These are phyloP conservation scores for Neocrepidodera transversa DNA, from an alignment of 2,888 invertebrate species.

Conservation along the genomic window DNA sequence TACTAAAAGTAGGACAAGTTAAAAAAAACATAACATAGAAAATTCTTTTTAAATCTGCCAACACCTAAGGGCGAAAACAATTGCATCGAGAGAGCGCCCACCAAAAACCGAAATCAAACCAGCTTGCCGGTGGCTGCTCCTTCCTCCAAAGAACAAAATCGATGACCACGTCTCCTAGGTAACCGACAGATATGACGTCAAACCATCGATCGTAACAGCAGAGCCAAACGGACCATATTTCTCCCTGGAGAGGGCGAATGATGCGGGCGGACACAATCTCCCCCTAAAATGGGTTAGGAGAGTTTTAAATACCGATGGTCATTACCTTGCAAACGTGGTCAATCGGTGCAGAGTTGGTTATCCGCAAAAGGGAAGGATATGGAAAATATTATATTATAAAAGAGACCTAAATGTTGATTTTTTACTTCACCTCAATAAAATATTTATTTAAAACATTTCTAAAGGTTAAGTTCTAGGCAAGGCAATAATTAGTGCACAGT, in stretches of 20 bases:
- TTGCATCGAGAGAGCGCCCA: not conserved
- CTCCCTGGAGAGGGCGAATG: constrained; percentile 29
- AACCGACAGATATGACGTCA: constrained; percentile 53
- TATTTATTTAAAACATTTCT: no score
- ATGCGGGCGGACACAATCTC: not conserved
- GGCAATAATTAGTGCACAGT: no score
- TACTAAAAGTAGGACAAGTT: no score
- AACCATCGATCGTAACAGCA: constrained; percentile 37
- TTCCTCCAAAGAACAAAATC: constrained; percentile 35
- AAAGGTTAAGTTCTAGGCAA: no score
- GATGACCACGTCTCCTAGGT: constrained; percentile 46
- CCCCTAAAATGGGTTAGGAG: constrained; percentile 10
- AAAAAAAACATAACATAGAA: no score
- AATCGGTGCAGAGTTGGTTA: not conserved
- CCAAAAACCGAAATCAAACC: not conserved
- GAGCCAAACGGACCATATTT: constrained; percentile 23
- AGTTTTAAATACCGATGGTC: constrained; percentile 3
- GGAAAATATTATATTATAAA: no score
- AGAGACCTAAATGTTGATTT: no score
- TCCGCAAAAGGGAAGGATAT: not conserved
- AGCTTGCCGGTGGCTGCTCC: no score
- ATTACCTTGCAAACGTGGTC: not conserved
- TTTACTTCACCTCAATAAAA: no score
- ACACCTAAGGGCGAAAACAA: not conserved
- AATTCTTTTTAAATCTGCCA: no score